Conservation (phyloP, 2,888 invertebrate genomes). For the Agrotis exclamationis region DNA sequence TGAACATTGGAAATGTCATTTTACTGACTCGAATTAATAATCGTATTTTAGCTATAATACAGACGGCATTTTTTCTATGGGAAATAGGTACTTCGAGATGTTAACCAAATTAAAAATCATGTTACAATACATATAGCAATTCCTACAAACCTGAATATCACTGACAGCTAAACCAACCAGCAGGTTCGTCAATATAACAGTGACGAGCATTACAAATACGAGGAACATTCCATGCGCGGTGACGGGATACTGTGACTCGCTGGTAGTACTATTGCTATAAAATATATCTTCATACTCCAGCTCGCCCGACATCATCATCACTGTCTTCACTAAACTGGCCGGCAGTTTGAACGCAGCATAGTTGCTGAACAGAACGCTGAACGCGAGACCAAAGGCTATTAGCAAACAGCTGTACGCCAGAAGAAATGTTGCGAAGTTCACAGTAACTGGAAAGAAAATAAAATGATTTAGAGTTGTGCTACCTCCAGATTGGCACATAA, state of each 20-base stretch:
- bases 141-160: slow-evolving; percentile 92
- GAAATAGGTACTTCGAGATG: too few species aligned
- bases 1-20: too few species aligned
- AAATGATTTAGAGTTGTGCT: background rate
- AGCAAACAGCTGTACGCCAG: slow-evolving; percentile 95
- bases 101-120: too few species aligned
- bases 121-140: slow-evolving; percentile 26
- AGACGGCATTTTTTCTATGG: too few species aligned
- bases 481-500: background rate
- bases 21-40: too few species aligned
- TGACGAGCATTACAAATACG: slow-evolving; percentile 94
- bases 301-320: slow-evolving; percentile 97
- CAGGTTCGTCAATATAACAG: slow-evolving; percentile 95
- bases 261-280: slow-evolving; percentile 89
- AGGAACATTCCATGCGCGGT: slow-evolving; percentile 95
- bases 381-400: slow-evolving; percentile 95
- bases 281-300: slow-evolving; percentile 96
- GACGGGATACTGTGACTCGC: slow-evolving; percentile 92
- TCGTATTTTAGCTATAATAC: too few species aligned
- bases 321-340: slow-evolving; percentile 93
- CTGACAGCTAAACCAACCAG: slow-evolving; percentile 96
- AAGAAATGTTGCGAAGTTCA: slow-evolving; percentile 96
- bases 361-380: slow-evolving; percentile 95
- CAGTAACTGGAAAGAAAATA: slow-evolving; percentile 91
- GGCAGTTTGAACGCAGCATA: slow-evolving; percentile 94